Evolutionary conservation across 2,888 invertebrate genomes (phyloP), one percentile per base, ranked within the genome.

Genomic region (Drosophila macrospina): DNA sequence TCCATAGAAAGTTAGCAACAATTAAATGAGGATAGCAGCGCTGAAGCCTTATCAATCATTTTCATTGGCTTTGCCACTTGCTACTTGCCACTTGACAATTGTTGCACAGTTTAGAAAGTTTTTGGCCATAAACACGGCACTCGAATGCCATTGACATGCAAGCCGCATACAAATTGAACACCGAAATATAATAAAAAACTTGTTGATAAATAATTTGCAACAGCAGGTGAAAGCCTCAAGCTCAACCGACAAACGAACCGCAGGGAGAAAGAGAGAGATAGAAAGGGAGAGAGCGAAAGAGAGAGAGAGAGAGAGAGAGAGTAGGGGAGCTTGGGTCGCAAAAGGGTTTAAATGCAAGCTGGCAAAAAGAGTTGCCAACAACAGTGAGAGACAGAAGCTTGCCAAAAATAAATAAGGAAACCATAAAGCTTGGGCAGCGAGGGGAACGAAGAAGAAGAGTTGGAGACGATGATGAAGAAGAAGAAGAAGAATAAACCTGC

Each of bases 181-280:
- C 39, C 59, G 13, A 72, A 74, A 63, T 54, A 32, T 45, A 56
- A 52, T 60, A 51, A 72, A 72, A 63, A 74, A 72, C 68, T 76
- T 76, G 77, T 68, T 76, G 77, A 48, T 56, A 74, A 68, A 71
- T 59, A 59, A 71, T 64, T 71, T 6, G 52, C 41, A 13, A 45
- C 13, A 16, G 36, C 39, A 45, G 47, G 60, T 37, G 44, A 67
- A 57, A 52, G 32, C 63, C 45, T 26, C 47, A 28, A 66, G 39
- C 32, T 47, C 32, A 73, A 60, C 28, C 52, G 30, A 26, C 54
- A 48, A 47, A 64, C 20, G 44, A 57, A 8, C 44, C 39, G 8
- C 41, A 36, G 6, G 8, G 26, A 26, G 47, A 47, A 6, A 0
- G 13, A 15, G 5, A 10, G 26, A 4, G 2, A n/a, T 6, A 13